Conservation (phyloP, 2,888 invertebrate species). For the Clunio marinus region DNA sequence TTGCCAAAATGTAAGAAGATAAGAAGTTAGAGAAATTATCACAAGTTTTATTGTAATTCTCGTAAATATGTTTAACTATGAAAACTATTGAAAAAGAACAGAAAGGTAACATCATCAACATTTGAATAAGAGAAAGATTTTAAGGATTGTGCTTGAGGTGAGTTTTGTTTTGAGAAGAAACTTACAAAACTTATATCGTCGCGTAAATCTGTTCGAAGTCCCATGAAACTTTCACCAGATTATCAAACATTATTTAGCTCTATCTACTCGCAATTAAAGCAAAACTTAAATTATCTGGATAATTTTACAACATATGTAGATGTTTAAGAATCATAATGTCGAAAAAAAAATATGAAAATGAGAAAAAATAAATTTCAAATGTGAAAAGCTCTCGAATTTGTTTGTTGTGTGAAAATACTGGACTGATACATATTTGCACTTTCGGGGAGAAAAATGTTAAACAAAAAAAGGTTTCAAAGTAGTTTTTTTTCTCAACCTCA, state of each 20-base stretch:
- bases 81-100: no score
- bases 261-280: not conserved
- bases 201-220: not conserved
- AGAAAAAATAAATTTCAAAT: no score
- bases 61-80: not conserved
- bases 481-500: slow-evolving; percentile 30
- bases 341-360: slow-evolving; percentile 10
- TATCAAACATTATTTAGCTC: not conserved
- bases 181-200: not conserved
- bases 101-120: not conserved
- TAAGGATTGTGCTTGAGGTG: no score
- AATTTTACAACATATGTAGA: slow-evolving; percentile 22
- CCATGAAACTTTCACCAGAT: not conserved
- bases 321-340: not conserved
- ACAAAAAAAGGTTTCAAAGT: slow-evolving; percentile 26
- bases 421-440: slow-evolving; percentile 18
- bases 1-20: not conserved
- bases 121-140: no score
- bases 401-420: slow-evolving; percentile 34
- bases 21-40: not conserved
- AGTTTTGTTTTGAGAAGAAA: no score
- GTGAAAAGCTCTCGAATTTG: not conserved
- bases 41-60: not conserved
- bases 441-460: not conserved
- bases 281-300: not conserved